Percentiles rank a stretch among this genome's conserved stretches.
Evolutionary conservation across 2,797 vertebrate species (phyloP).

Genomic region (Hemitrygon akajei): DNA sequence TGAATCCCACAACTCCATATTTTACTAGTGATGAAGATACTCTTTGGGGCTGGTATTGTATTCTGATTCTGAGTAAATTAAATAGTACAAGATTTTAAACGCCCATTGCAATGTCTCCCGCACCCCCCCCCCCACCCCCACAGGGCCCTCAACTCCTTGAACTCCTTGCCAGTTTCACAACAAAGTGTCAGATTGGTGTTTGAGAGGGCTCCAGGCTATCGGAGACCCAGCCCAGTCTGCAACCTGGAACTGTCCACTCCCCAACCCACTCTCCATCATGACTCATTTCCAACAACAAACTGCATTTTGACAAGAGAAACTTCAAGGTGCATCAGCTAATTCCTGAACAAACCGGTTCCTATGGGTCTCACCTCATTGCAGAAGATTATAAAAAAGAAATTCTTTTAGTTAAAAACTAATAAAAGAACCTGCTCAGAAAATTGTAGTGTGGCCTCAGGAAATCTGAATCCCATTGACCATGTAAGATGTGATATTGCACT

Average conservation of each 20-base stretch:
- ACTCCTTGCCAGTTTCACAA: neutral
- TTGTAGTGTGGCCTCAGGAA: neutral
- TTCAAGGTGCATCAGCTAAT: neutral
- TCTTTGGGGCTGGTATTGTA: no score
- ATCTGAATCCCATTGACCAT: neutral
- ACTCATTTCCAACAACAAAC: neutral
- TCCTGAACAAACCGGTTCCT: neutral
- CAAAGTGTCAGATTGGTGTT: neutral
- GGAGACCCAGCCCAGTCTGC: neutral
- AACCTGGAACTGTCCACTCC: neutral
- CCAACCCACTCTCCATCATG: no score
- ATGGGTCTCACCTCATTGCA: neutral
- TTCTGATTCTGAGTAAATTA: neutral
- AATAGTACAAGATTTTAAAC: no score
- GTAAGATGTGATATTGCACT: neutral
- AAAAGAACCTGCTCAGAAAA: neutral
- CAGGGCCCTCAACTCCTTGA: no score
- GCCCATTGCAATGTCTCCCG: no score
- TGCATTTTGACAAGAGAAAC: neutral
- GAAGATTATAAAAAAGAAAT: no score
- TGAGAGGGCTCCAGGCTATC: neutral
- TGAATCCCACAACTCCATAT: neutral
- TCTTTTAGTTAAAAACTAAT: no score
- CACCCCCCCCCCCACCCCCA: neutral
- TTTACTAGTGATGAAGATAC: neutral